Evolutionary conservation across 2,888 invertebrate genomes (phyloP).

Genomic region (Agrochola lychnidis): DNA sequence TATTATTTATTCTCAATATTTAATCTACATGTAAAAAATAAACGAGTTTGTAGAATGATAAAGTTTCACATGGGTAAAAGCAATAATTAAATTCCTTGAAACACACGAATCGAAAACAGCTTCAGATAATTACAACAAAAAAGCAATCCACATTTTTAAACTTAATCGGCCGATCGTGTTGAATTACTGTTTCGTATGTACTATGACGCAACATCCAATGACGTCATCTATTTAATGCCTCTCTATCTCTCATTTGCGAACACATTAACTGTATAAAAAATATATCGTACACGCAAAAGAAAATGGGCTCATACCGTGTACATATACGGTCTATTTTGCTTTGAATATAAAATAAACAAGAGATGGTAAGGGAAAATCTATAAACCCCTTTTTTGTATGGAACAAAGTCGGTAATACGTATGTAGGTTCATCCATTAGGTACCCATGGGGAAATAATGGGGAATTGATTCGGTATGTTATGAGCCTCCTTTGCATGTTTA

Average conservation of each 20-base stretch:
- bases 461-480: conserved; percentile 63
- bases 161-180: conserved; percentile 41
- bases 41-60: neutral
- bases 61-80: neutral
- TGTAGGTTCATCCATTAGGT: conserved; percentile 53
- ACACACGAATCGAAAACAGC: conserved; percentile 6
- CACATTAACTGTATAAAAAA: conserved; percentile 63
- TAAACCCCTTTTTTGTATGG: conserved; percentile 62
- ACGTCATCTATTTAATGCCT: conserved; percentile 65
- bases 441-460: conserved; percentile 59
- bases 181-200: conserved; percentile 50
- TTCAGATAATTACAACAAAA: conserved; percentile 36
- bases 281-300: conserved; percentile 28
- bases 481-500: conserved; percentile 52
- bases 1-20: neutral
- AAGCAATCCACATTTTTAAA: conserved; percentile 37
- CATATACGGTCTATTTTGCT: conserved; percentile 41
- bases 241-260: conserved; percentile 63
- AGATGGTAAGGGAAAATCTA: conserved; percentile 44
- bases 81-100: conserved; percentile 16
- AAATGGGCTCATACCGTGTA: conserved; percentile 6
- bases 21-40: neutral
- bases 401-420: conserved; percentile 51
- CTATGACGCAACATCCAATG: conserved; percentile 47
- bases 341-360: conserved; percentile 42